Evolutionary conservation across 2,888 invertebrate species (phyloP).

Genomic region (Chrysotoxum bicinctum): DNA sequence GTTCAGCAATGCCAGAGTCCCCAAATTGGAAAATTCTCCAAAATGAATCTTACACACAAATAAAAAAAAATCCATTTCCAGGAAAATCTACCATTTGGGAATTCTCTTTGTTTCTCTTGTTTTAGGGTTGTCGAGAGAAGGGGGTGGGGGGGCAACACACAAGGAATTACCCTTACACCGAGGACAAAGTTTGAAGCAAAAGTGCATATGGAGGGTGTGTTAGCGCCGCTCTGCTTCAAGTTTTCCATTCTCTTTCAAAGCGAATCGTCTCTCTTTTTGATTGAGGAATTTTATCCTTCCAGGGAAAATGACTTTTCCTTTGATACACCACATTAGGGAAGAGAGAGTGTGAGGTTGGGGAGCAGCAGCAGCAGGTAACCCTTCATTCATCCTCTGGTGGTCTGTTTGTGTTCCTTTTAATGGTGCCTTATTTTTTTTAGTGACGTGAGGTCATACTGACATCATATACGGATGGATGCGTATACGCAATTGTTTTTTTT

Average conservation of each 20-base stretch:
- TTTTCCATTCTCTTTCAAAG: slow-evolving; percentile 2
- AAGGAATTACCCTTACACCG: not conserved
- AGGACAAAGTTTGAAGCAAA: slow-evolving; percentile 38
- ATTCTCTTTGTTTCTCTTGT: slow-evolving; percentile 30
- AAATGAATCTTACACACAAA: slow-evolving; percentile 27
- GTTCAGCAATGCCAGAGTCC: slow-evolving; percentile 77
- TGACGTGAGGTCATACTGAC: slow-evolving; percentile 62
- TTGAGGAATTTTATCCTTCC: slow-evolving; percentile 42
- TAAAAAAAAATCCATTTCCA: slow-evolving; percentile 41
- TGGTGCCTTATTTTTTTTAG: slow-evolving; percentile 26
- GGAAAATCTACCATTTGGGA: slow-evolving; percentile 8
- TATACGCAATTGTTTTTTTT: slow-evolving; percentile 56
- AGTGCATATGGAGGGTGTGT: slow-evolving; percentile 69
- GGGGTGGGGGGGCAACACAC: too few species aligned
- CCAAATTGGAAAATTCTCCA: slow-evolving; percentile 78
- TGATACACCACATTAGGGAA: not conserved
- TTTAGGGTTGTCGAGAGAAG: not conserved
- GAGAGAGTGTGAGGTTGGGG: slow-evolving; percentile 29
- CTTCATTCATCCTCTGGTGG: slow-evolving; percentile 48
- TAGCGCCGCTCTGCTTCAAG: slow-evolving; percentile 9
- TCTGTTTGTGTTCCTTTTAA: slow-evolving; percentile 18
- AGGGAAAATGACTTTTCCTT: slow-evolving; percentile 43
- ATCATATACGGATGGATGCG: slow-evolving; percentile 53
- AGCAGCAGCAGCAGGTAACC: not conserved
- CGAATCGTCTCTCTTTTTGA: slow-evolving; percentile 36